Evolutionary conservation across 2,888 invertebrate species (phyloP), one percentile per base, ranked within the genome.

Genomic region (Pemphredon lugubris): DNA sequence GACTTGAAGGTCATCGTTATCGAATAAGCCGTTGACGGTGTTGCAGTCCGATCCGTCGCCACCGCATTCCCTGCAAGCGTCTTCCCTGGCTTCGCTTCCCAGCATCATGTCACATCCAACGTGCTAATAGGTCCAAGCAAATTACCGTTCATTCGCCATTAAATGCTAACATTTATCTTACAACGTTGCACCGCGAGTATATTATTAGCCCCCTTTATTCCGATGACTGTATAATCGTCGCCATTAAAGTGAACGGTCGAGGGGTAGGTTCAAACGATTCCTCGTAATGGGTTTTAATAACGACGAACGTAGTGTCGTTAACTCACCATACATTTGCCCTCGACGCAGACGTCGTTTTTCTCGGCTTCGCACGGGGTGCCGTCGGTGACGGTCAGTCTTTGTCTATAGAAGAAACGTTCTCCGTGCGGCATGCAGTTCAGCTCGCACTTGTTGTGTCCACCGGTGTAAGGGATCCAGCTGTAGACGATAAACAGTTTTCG

Each of bases 51-150:
- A 94, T 7, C 96, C 96, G 89, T 97, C 95, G 0, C 98, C 98
- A n/a, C 96, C 96, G 87, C 98, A 98, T 83, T 94, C 94, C 39
- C 97, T 93, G 87, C 98, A 98, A 82, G 95, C 95, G 90, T 98
- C 98, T 90, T 97, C 97, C 79, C 93, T 93, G 7, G 95, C 93
- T 58, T 92, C 91, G 3, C 98, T 98, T 9, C 98, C 98, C 83
- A 98, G 91, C 94, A 97, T 95, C 93, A 95, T 95, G 90, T 98
- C 98, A 89, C 98, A 98, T 61, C 98, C 98, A 40, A 98, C 96
- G 6, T 95, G 94, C 96, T 96, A 85, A 20, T 87, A 85, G n/a
- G 83, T 54, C 57, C 77, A 73, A 81, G 18, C 59, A 50, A 63
- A 69, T 65, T 51, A 54, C 45, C 21, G 42, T 6, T 37, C 30